phyloP scores from a whole-genome alignment of 1,140 invertebrate genomes.

The Hypsibius dujardini region DNA sequence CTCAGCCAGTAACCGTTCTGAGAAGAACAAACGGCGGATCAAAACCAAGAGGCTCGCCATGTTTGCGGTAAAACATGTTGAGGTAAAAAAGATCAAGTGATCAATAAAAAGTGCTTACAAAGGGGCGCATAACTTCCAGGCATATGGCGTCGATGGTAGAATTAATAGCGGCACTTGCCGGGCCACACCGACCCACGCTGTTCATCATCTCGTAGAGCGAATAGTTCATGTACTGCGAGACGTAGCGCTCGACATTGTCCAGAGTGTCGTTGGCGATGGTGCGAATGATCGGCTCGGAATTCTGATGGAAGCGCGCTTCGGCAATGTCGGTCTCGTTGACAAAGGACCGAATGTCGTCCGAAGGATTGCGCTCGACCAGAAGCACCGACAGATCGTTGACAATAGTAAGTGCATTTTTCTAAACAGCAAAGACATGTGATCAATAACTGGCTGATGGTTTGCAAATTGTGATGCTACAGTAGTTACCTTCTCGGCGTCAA shows the following conservation, averaged over 20 bases:
- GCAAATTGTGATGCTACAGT: too few relatives aligned
- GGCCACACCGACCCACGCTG: not conserved
- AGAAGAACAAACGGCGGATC: not conserved
- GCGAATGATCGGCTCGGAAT: slow-evolving; percentile 2
- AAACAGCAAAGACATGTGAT: too few relatives aligned
- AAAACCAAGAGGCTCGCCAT: not conserved
- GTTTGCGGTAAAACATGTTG: not conserved
- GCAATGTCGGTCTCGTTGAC: not conserved
- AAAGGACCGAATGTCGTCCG: not conserved
- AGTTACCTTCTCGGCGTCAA: too few relatives aligned
- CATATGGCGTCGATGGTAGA: not conserved
- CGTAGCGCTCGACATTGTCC: not conserved
- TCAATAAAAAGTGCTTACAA: not conserved
- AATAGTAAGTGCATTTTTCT: too few relatives aligned
- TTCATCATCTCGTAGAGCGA: not conserved
- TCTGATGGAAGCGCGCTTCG: not conserved
- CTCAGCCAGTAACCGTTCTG: slow-evolving; percentile 15
- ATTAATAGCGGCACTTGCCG: not conserved
- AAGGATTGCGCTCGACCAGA: not conserved
- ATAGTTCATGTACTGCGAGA: slow-evolving; percentile 2
- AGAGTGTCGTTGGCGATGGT: slow-evolving; percentile 3
- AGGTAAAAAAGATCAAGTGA: not conserved
- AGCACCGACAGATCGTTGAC: slow-evolving; percentile 3
- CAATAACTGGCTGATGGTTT: too few relatives aligned
- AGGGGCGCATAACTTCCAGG: not conserved